Conservation (phyloP, 1,140 invertebrate species). For the Drosophila pectinifera region DNA sequence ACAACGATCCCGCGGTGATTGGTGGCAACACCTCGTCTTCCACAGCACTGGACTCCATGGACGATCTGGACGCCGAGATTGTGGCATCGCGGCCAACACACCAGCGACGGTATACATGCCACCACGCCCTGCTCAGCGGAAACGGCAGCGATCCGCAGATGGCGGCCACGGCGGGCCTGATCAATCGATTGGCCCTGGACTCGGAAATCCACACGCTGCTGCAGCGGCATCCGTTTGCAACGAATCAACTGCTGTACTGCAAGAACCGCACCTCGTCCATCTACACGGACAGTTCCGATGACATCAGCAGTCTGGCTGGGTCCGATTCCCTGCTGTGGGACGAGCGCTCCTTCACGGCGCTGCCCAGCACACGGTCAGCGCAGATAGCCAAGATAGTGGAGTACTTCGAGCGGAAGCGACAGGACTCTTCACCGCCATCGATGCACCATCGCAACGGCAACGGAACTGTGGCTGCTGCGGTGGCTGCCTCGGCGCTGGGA, state of each 20-base stretch:
- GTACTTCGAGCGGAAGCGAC: slow-evolving; percentile 93
- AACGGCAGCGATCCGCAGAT: slow-evolving; percentile 67
- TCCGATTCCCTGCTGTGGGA: slow-evolving; percentile 90
- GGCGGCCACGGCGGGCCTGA: slow-evolving; percentile 80
- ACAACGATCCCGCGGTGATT: slow-evolving; percentile 77
- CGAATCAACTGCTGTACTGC: slow-evolving; percentile 86
- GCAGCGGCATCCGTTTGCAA: slow-evolving; percentile 81
- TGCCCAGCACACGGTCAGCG: slow-evolving; percentile 86
- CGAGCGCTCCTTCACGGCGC: slow-evolving; percentile 86
- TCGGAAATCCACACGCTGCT: slow-evolving; percentile 84
- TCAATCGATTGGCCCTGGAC: slow-evolving; percentile 85
- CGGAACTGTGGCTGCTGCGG: slow-evolving; percentile 69
- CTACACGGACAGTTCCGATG: slow-evolving; percentile 94
- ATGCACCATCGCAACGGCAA: slow-evolving; percentile 71
- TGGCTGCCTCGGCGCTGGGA: slow-evolving; percentile 70
- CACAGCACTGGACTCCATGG: slow-evolving; percentile 87
- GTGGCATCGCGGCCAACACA: slow-evolving; percentile 62
- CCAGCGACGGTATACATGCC: slow-evolving; percentile 74
- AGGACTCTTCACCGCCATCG: slow-evolving; percentile 72
- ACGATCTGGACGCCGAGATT: slow-evolving; percentile 86
- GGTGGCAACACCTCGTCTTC: slow-evolving; percentile 68
- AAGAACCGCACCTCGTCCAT: slow-evolving; percentile 92
- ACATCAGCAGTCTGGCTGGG: slow-evolving; percentile 91
- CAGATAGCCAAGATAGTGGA: slow-evolving; percentile 95
- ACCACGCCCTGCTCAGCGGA: slow-evolving; percentile 64